Percentiles rank a stretch among this genome's conserved stretches.
phyloP scores from a whole-genome alignment of 2,888 invertebrate genomes.

The Drosophila tanythrix region DNA sequence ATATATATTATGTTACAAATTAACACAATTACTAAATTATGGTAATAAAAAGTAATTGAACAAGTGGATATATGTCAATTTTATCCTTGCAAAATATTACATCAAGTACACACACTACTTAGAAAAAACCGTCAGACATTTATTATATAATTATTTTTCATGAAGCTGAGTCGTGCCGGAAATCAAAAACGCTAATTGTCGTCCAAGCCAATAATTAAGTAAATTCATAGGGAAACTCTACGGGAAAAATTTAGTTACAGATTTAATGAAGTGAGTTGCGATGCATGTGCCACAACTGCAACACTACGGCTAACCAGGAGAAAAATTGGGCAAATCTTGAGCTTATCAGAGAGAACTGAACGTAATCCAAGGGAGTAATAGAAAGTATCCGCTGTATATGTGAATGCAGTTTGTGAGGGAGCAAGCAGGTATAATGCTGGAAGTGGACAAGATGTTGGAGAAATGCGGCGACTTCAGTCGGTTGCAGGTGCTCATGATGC shows the following conservation, averaged over 20 bases:
- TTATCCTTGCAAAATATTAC: not conserved
- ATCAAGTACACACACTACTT: not conserved
- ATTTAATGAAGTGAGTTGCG: constrained; percentile 20
- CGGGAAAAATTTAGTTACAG: constrained; percentile 2
- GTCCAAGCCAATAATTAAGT: constrained; percentile 32
- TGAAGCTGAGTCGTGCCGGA: constrained; percentile 25
- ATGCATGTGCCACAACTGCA: constrained; percentile 11
- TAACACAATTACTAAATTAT: not conserved
- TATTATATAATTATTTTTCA: constrained; percentile 22
- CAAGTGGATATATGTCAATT: not conserved
- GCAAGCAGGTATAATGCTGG: constrained; percentile 68
- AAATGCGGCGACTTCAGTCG: constrained; percentile 86
- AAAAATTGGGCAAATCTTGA: not conserved
- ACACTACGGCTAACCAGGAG: not conserved
- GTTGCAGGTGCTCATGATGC: constrained; percentile 86
- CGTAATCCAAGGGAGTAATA: not conserved
- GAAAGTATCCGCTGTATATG: not conserved
- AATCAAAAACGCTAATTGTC: constrained; percentile 42
- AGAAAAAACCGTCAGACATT: constrained; percentile 26
- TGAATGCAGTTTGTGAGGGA: constrained; percentile 20
- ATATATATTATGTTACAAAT: no score
- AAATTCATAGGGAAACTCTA: constrained; percentile 16
- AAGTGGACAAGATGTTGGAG: constrained; percentile 85
- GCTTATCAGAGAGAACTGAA: no score
- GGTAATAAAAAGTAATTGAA: not conserved